Conservation (phyloP, 92 coral and sea anemone species). For the Siderastrea siderea region DNA sequence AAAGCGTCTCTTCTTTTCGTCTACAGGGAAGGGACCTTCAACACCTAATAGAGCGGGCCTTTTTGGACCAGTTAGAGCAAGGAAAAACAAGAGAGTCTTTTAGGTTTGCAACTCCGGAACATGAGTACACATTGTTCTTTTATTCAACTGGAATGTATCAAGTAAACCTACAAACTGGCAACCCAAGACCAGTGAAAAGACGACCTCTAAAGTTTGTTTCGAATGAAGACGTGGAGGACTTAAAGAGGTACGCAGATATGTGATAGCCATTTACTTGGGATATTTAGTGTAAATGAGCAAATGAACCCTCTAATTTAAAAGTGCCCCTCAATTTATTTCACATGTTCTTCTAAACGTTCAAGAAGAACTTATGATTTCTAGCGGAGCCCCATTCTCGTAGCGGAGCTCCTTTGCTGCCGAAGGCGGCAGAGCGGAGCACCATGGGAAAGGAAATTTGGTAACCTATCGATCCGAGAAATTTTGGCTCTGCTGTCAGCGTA, state of each 20-base stretch:
- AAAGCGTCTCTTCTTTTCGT: not conserved
- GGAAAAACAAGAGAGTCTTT: not conserved
- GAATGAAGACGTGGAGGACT: constrained; percentile 15
- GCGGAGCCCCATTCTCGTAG: too few species aligned
- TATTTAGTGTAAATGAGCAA: too few species aligned
- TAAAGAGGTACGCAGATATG: constrained; percentile 15
- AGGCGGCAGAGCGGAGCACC: too few species aligned
- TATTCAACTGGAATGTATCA: constrained; percentile 9
- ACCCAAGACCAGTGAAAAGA: constrained; percentile 25
- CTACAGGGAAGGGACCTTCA: constrained; percentile 15
- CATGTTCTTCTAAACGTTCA: too few species aligned
- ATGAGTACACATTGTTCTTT: constrained; percentile 28
- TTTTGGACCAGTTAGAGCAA: not conserved
- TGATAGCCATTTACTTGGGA: too few species aligned
- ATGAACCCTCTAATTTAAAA: too few species aligned
- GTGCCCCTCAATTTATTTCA: too few species aligned
- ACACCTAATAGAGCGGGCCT: constrained; percentile 3
- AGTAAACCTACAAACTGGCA: constrained; percentile 15
- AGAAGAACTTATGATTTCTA: too few species aligned
- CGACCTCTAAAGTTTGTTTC: constrained; percentile 22
- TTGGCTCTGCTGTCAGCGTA: too few species aligned
- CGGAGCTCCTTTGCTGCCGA: too few species aligned
- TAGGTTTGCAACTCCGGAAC: not conserved
- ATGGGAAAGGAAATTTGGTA: too few species aligned
- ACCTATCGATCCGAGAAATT: too few species aligned